phyloP scores from a whole-genome alignment of 2,888 invertebrate genomes.

The Eulithis prunata region DNA sequence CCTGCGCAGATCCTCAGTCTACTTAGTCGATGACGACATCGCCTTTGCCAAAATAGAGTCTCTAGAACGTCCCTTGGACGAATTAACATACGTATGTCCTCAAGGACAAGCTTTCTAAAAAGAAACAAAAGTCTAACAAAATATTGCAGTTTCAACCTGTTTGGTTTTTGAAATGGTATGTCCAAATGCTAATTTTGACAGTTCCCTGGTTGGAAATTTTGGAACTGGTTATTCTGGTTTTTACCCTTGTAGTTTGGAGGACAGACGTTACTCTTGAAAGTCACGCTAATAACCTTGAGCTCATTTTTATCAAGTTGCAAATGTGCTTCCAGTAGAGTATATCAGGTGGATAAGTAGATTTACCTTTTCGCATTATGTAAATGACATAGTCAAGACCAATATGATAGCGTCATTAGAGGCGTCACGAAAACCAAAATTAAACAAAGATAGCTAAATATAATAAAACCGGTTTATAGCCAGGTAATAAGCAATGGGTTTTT shows the following conservation, averaged over 20 bases:
- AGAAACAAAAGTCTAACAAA: too few species aligned
- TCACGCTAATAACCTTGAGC: constrained; percentile 1
- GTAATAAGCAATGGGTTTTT: constrained; percentile 18
- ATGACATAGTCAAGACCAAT: constrained; percentile 5
- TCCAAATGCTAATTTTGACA: too few species aligned
- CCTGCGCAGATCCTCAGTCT: constrained; percentile 1
- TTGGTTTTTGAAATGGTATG: too few species aligned
- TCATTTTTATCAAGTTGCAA: not conserved
- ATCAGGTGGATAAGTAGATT: not conserved
- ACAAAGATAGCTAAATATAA: constrained; percentile 21
- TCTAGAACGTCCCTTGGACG: too few species aligned
- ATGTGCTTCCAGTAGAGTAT: not conserved
- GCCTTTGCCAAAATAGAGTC: too few species aligned
- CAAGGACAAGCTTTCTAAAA: too few species aligned
- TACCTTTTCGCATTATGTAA: constrained; percentile 12
- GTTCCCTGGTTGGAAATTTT: not conserved
- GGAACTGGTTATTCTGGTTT: constrained; percentile 5
- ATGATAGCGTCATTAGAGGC: constrained; percentile 7
- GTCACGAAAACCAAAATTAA: constrained; percentile 8
- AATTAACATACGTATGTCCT: too few species aligned
- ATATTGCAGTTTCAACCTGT: too few species aligned
- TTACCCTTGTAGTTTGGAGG: not conserved
- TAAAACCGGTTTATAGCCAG: constrained; percentile 22
- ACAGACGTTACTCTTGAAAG: not conserved
- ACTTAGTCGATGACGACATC: not conserved